A percentile compares a stretch with the other conserved stretches of the same genome.
Conservation (phyloP, 1,140 invertebrate species). For the Hyphantria cunea region DNA sequence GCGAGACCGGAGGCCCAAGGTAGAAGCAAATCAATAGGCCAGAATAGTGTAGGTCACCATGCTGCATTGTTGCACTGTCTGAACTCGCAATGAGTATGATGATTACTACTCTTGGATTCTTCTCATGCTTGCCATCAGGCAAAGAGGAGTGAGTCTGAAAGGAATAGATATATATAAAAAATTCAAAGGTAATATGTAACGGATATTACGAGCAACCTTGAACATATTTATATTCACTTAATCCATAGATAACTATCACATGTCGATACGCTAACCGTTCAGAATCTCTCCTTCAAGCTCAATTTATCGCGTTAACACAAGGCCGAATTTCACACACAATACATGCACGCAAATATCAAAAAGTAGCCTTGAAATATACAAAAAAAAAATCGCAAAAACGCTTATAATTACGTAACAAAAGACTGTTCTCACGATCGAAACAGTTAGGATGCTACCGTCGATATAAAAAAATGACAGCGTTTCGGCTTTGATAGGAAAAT, state of each 20-base stretch:
- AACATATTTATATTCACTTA: slow-evolving; percentile 21
- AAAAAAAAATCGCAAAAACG: slow-evolving; percentile 34
- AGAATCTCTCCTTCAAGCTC: slow-evolving; percentile 75
- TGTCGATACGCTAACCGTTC: slow-evolving; percentile 88
- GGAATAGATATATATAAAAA: slow-evolving; percentile 2
- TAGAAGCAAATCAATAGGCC: no score
- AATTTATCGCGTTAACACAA: slow-evolving; percentile 60
- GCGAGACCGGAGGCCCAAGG: no score
- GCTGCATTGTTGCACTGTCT: no score
- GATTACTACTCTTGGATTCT: no score
- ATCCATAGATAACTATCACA: slow-evolving; percentile 19
- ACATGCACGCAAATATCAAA: slow-evolving; percentile 38
- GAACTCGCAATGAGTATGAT: no score
- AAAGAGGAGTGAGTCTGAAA: no score
- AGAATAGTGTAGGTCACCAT: no score
- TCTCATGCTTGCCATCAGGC: no score
- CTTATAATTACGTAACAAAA: slow-evolving; percentile 62
- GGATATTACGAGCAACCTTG: slow-evolving; percentile 20
- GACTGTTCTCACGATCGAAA: slow-evolving; percentile 67
- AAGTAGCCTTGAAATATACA: slow-evolving; percentile 44
- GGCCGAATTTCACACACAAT: slow-evolving; percentile 46
- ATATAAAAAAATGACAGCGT: slow-evolving; percentile 56
- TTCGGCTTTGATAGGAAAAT: slow-evolving; percentile 78
- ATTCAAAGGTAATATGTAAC: slow-evolving; percentile 15
- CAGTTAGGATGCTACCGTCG: slow-evolving; percentile 61